Evolutionary conservation across 2,888 invertebrate genomes (phyloP), one percentile per base, ranked within the genome.

Genomic region (Cyclophora albipunctata): DNA sequence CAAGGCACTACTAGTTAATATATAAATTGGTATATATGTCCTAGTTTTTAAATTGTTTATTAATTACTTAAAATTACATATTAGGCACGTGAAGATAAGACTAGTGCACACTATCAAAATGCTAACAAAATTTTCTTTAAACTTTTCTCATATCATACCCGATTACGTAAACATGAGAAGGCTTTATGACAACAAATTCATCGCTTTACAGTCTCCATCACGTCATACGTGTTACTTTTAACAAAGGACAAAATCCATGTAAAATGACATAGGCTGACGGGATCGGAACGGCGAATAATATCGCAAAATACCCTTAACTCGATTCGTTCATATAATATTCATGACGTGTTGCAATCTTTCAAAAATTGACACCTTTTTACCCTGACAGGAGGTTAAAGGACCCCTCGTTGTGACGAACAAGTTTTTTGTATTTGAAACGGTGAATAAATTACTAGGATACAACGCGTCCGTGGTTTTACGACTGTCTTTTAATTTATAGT

Each of bases 281-380:
- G 73, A 69, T 76, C 75, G 79, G 75, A 81, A 77, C 77, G 75
- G 70, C 73, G 78, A 79, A 84, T 87, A 87, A 87, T 88, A 87
- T 87, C 85, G 75, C 82, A 79, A 84, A 86, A 85, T 84, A 78
- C 84, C 85, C 86, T 84, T 84, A 87, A 87, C 87, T 84, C 83
- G 74, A 84, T 81, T 83, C 84, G 78, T 84, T 87, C 84, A 87
- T 88, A 86, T 86, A 87, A 88, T 84, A 88, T 88, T 87, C 87
- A 88, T 87, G 87, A 84, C 84, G 81, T 61, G 81, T 76, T 75
- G 76, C 87, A 86, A 88, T 88, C 87, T 88, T 88, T 88, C 87
- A 88, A 87, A 87, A 88, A 87, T 87, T 88, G 87, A 88, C 87
- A 87, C 86, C 85, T 84, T 83, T 37, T 82, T 81, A 71, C 69